These are phyloP conservation scores for Caenorhabditis wallacei DNA, from an alignment of 2,888 invertebrate species.

Conservation along the genomic window DNA sequence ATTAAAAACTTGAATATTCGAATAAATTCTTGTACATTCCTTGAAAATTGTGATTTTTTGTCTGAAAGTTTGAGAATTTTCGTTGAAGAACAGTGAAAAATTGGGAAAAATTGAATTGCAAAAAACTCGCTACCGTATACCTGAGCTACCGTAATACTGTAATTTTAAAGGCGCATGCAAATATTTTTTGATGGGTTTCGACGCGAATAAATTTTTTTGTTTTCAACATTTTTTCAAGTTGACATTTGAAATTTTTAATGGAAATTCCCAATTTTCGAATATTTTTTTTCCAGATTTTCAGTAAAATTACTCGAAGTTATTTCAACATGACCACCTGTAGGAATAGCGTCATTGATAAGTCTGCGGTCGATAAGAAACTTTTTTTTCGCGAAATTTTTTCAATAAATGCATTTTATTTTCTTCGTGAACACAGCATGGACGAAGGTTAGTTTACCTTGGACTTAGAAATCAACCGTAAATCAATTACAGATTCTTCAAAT, in stretches of 20 bases:
- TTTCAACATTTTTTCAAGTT: background rate
- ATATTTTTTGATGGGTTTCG: background rate
- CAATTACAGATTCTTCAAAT: background rate
- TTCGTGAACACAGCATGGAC: too few relatives aligned
- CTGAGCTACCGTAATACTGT: too few relatives aligned
- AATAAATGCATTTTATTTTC: too few relatives aligned
- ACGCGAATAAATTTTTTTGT: background rate
- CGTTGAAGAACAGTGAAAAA: too few relatives aligned
- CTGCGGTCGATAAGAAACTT: too few relatives aligned
- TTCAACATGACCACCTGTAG: too few relatives aligned
- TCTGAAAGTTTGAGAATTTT: too few relatives aligned
- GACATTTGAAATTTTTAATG: background rate
- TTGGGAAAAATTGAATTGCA: background rate
- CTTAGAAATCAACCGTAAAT: too few relatives aligned
- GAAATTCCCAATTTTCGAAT: background rate
- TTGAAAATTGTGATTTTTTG: too few relatives aligned
- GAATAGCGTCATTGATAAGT: too few relatives aligned
- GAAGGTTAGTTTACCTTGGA: too few relatives aligned
- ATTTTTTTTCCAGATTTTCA: background rate
- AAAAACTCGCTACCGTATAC: background rate
- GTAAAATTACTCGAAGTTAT: background rate
- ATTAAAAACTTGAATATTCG: background rate
- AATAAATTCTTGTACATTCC: constrained; percentile 37
- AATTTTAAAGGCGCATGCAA: background rate
- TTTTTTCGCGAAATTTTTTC: too few relatives aligned